These are phyloP conservation scores for Leucophenga maculata DNA, from an alignment of 2,888 invertebrate genomes.

Conservation along the genomic window DNA sequence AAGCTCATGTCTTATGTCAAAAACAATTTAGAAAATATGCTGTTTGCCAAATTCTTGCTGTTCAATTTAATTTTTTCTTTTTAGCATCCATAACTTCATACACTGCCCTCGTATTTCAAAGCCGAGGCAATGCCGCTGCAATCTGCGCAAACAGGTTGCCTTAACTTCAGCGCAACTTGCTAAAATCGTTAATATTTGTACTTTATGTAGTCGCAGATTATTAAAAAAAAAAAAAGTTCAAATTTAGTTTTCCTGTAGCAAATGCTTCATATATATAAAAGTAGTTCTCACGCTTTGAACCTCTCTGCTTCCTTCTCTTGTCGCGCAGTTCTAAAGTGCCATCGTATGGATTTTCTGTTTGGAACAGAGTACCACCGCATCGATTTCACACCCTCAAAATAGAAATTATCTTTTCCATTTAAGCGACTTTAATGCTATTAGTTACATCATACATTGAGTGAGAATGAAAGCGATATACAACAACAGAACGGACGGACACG, in stretches of 20 bases:
- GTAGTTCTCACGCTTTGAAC: conserved; percentile 8
- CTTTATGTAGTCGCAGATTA: no score
- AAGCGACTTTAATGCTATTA: conserved; percentile 66
- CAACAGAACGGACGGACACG: conserved; percentile 16
- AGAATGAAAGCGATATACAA: conserved; percentile 42
- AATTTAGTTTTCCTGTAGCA: no score
- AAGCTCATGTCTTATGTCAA: no score
- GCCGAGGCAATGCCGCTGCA: conserved; percentile 37
- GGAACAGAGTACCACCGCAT: conserved; percentile 25
- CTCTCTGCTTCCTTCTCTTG: conserved; percentile 14
- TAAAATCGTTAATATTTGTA: no score
- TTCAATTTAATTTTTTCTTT: no score
- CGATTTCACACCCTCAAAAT: conserved; percentile 59
- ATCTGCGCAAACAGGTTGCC: conserved; percentile 10
- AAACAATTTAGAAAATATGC: no score
- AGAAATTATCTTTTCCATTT: conserved; percentile 46
- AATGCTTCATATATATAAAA: conserved; percentile 29
- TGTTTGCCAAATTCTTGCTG: no score
- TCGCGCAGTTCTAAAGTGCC: conserved; percentile 22
- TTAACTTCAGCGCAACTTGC: background rate
- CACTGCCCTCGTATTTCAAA: conserved; percentile 34
- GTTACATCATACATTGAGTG: conserved; percentile 56
- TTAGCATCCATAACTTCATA: background rate
- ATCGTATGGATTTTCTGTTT: no score
- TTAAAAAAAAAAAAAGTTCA: no score